Evolutionary conservation across 2,888 invertebrate species (phyloP).

Genomic region (Pristionchus entomophagus): DNA sequence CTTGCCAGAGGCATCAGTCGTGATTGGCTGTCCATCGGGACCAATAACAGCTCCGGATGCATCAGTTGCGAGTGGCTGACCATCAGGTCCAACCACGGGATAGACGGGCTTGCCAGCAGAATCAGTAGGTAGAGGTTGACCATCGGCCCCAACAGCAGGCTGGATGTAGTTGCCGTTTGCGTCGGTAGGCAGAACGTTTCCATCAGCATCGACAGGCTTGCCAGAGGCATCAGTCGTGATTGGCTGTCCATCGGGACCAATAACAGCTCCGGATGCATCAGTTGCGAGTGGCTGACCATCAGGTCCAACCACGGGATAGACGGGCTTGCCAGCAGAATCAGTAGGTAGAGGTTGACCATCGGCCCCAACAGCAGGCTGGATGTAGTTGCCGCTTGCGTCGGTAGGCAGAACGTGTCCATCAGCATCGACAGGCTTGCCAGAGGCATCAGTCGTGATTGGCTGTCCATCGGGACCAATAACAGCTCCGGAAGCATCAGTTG

Average conservation of each 20-base stretch:
- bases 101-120: slow-evolving; percentile 49
- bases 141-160: slow-evolving; percentile 43
- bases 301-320: slow-evolving; percentile 60
- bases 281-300: slow-evolving; percentile 52
- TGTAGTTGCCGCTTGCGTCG: slow-evolving; percentile 55
- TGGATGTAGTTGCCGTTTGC: slow-evolving; percentile 55
- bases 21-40: slow-evolving; percentile 26
- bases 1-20: neutral
- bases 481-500: slow-evolving; percentile 65
- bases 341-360: slow-evolving; percentile 55
- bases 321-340: slow-evolving; percentile 57
- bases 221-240: slow-evolving; percentile 55
- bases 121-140: slow-evolving; percentile 53
- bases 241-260: slow-evolving; percentile 51
- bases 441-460: slow-evolving; percentile 54
- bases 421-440: slow-evolving; percentile 58
- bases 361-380: slow-evolving; percentile 52
- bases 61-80: slow-evolving; percentile 55
- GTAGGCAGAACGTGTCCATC: slow-evolving; percentile 52
- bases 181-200: slow-evolving; percentile 64
- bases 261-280: slow-evolving; percentile 49
- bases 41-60: slow-evolving; percentile 43
- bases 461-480: slow-evolving; percentile 62
- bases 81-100: slow-evolving; percentile 55
- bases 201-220: slow-evolving; percentile 58